Conservation (phyloP, 2,797 vertebrate genomes). For the Ambastaia sidthimunki region DNA sequence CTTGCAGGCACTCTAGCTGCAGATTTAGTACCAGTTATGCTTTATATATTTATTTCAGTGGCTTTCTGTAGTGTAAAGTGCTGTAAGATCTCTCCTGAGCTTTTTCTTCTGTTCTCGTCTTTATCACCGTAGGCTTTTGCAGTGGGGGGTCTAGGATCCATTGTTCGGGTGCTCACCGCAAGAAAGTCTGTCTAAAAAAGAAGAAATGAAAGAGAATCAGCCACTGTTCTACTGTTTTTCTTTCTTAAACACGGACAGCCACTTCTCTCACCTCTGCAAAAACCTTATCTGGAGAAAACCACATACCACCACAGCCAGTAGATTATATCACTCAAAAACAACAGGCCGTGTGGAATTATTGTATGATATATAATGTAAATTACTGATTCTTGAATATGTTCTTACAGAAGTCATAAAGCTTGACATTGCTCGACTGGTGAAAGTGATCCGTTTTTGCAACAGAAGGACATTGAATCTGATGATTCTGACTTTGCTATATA, state of each 20-base stretch:
- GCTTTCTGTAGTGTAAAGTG: too few relatives aligned
- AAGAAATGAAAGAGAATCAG: not conserved
- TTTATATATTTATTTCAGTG: too few relatives aligned
- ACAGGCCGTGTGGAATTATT: not conserved
- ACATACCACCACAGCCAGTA: not conserved
- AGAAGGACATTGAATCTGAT: not conserved
- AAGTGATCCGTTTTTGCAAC: not conserved
- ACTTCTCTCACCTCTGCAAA: conserved; percentile 5
- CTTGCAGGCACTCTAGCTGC: too few relatives aligned
- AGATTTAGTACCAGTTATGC: too few relatives aligned
- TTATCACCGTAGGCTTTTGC: conserved; percentile 79
- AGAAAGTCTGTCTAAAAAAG: conserved; percentile 87
- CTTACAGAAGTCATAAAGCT: not conserved
- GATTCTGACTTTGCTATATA: not conserved
- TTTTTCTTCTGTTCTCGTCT: not conserved
- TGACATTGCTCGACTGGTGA: not conserved
- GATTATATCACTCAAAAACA: conserved; percentile 12
- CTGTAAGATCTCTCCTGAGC: not conserved
- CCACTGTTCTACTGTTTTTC: not conserved
- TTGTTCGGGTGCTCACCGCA: conserved; percentile 91
- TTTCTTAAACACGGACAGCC: conserved; percentile 31
- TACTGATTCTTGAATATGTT: conserved; percentile 38
- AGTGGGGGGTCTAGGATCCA: conserved; percentile 90
- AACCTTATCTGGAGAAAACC: not conserved
- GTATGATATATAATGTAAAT: conserved; percentile 53